A percentile compares a stretch with the other conserved stretches of the same genome.
phyloP scores from a whole-genome alignment of 1,140 invertebrate species.

The Coelopa frigida region DNA sequence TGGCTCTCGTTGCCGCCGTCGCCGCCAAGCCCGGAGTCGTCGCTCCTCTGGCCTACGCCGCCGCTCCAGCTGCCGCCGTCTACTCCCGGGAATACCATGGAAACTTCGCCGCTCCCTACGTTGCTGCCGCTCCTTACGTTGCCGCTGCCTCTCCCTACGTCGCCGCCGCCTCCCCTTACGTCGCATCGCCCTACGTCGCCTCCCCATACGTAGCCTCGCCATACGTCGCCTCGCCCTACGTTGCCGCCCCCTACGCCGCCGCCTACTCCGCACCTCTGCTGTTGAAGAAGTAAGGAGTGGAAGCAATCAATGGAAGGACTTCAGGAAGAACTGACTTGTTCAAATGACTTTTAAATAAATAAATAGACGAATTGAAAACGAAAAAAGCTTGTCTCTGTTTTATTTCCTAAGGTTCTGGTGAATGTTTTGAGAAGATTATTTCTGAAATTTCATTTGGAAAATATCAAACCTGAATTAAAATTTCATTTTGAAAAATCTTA shows the following conservation, averaged over 20 bases:
- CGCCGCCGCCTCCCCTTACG: slow-evolving; percentile 27
- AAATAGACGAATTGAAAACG: too few species aligned
- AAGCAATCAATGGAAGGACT: background rate
- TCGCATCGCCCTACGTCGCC: slow-evolving; percentile 25
- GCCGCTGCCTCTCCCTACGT: slow-evolving; percentile 15
- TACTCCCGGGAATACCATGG: slow-evolving; percentile 27
- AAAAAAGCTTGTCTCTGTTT: too few species aligned
- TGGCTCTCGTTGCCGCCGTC: slow-evolving; percentile 30
- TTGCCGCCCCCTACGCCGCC: slow-evolving; percentile 27
- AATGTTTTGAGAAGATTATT: too few species aligned
- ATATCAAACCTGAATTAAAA: too few species aligned
- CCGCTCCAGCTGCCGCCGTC: slow-evolving; percentile 21
- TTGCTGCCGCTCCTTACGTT: slow-evolving; percentile 25
- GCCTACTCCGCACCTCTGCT: slow-evolving; percentile 27
- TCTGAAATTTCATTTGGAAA: too few species aligned
- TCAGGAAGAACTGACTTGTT: too few species aligned
- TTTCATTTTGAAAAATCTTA: too few species aligned
- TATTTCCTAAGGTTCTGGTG: too few species aligned
- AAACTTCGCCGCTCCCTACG: slow-evolving; percentile 32
- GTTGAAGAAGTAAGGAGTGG: slow-evolving; percentile 27
- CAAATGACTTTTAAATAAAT: too few species aligned
- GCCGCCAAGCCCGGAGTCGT: slow-evolving; percentile 34
- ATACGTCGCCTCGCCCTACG: slow-evolving; percentile 27
- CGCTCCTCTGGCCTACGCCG: slow-evolving; percentile 33
- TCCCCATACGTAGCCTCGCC: slow-evolving; percentile 31